Base-by-base conservation (phyloP, 2,797 vertebrate genomes). In the Intellagama lesueurii region DNA sequence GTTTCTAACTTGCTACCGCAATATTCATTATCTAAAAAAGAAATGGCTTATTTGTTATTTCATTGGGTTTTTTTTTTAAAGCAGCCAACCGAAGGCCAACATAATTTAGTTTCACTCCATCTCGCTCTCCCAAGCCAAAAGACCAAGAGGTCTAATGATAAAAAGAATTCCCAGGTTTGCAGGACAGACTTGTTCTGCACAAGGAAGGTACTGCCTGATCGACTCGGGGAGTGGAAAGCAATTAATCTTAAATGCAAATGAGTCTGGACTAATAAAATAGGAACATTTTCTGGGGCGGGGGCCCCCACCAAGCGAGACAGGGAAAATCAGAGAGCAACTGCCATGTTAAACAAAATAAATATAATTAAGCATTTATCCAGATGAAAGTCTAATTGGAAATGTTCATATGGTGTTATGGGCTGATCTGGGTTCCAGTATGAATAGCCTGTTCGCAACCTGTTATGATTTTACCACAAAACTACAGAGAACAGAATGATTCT, bases 241-340 rank as follows among this genome's bases (percentile, higher is more conserved):
- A 95, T 93, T 92, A 92, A 86, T 93, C 90, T 88, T 89, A 91
- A 0, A 92, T 83, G 35, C 90, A 47, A 26, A 87, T 75, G 66
- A 91, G 49, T n/a, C 85, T 89, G 7, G 75, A 88, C n/a, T 70
- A 91, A 91, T n/a, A 90, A 77, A 90, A 83, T 77, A 60, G 87
- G 89, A 85, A 30, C 9, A 80, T 91, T 94, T 93, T 91, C 87
- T 88, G 81, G 35, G 69, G 2, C 26, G 90, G 95, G 96, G 95
- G 95, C 56, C 92, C 56, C 92, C 22, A 44, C 7, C 8, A n/a
- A 77, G 75, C 28, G 69, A 47, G 75, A 77, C 8, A 77, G 94
- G 91, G 89, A 91, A 90, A 90, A 91, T 66, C 88, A 81, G 87
- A 93, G 88, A 94, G 92, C 89, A 92, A 93, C 28, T 86, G 92